Base-by-base conservation (phyloP, 2,888 invertebrate species). In the Drosophila anomelani region DNA sequence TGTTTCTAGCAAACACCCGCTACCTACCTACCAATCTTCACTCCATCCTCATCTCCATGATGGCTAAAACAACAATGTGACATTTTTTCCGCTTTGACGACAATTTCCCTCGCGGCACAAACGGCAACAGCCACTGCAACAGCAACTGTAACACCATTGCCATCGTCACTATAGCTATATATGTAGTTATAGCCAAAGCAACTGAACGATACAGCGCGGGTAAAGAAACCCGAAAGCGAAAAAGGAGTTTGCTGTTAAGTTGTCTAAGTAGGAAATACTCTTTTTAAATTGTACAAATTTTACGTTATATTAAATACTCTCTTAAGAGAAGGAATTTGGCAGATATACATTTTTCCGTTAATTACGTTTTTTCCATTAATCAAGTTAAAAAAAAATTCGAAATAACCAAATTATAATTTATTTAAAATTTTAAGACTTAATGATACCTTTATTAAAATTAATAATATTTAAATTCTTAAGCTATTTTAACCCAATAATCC, bases 51-150 rank as follows among this genome's bases (percentile, higher is more conserved):
- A 64, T 66, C 64, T 59, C 63, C 72, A 55, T 55, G 68, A 67
- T 67, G 67, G 77, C 75, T 85, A 78, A 78, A 85, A 85, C 87
- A 85, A 85, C 85, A 87, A 87, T 80, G 76, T 79, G 80, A 82
- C 74, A 82, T 78, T 87, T 81, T 81, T 81, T 81, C 61, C 77
- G 77, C 88, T 88, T 88, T 88, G 85, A 88, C 83, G 78, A 81
- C 85, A 81, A 86, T 85, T 86, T 85, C 85, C 88, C 85, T 80
- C 78, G 83, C 83, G 85, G 81, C 83, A 76, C 61, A 76, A 77
- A 79, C 58, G 76, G 76, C 78, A 82, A 82, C 75, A 78, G 80
- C 82, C 68, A 64, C 67, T 39, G 46, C 58, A 63, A 17, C 38
- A 51, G 64, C 61, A 63, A 59, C 49, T 64, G 64, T 49, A 41